Evolutionary conservation across 2,888 invertebrate genomes (phyloP), one percentile per base, ranked within the genome.

Genomic region (Conistra vaccinii): DNA sequence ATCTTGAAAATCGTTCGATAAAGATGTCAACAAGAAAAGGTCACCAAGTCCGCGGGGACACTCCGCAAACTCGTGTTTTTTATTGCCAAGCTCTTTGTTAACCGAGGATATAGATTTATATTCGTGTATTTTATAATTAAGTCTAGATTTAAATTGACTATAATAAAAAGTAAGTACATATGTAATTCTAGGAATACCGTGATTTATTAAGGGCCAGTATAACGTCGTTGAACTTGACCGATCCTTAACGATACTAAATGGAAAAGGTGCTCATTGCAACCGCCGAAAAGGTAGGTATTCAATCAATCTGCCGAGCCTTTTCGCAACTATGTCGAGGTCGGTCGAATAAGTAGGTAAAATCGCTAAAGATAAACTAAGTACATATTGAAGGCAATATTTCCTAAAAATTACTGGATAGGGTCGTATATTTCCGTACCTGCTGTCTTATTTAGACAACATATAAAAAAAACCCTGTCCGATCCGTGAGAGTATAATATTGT

Each of bases 1-100:
- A 94, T 95, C 95, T 94, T 91, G 92, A 92, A 92, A 94, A 95
- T 94, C 94, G 93, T 92, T 93, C 93, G 93, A 95, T 95, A 95
- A 95, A 95, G 90, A 94, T 95, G 95, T 95, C 95, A 94, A 95
- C 94, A 94, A 91, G 94, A 92, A 94, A 92, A 94, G 93, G 94
- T 94, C 93, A 92, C 93, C 87, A 89, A 90, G 88, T 89, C 91
- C 91, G 87, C 76, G 85, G 90, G 89, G 90, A 92, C 83, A 88
- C 75, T 83, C 88, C 87, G 88, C 87, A 89, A 90, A 88, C 85
- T 88, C 87, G 85, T 89, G 86, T 88, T 87, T 89, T 89, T 90
- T 89, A 88, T 88, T 88, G 85, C 88, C 77, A 83, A 86, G 80
- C 77, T 86, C 83, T 86, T 86, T 86, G 77, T 87, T 87, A 62